Conservation (phyloP, 2,888 invertebrate genomes). For the Teleiodes luculella region DNA sequence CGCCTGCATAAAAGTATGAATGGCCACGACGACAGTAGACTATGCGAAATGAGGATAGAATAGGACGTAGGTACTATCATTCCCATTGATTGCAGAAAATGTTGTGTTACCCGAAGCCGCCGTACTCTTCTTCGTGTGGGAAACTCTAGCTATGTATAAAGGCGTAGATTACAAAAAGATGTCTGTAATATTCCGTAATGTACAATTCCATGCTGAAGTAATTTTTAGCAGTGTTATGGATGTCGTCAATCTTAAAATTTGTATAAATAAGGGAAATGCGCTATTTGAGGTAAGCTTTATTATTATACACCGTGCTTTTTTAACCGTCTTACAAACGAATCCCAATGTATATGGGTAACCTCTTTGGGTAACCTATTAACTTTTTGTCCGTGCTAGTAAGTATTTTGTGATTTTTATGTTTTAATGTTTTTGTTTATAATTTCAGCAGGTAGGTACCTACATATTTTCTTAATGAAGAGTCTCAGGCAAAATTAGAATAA, state of each 20-base stretch:
- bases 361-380: background rate
- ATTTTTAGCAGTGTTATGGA: constrained; percentile 20
- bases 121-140: constrained; percentile 69
- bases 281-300: constrained; percentile 46
- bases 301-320: too few species aligned
- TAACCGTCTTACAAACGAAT: too few species aligned
- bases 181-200: constrained; percentile 28
- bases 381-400: background rate
- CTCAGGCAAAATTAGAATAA: too few species aligned
- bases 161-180: constrained; percentile 49
- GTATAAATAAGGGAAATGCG: constrained; percentile 30
- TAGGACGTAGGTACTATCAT: too few species aligned
- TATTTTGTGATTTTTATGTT: background rate
- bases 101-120: constrained; percentile 84
- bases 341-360: background rate
- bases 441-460: too few species aligned
- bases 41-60: too few species aligned
- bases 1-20: too few species aligned
- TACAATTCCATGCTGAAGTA: constrained; percentile 28
- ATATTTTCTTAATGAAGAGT: too few species aligned
- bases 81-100: constrained; percentile 55
- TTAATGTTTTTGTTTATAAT: background rate
- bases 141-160: constrained; percentile 63
- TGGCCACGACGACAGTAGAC: too few species aligned
- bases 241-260: constrained; percentile 24